Evolutionary conservation across 2,797 vertebrate genomes (phyloP).

Genomic region (Gymnocypris eckloni): DNA sequence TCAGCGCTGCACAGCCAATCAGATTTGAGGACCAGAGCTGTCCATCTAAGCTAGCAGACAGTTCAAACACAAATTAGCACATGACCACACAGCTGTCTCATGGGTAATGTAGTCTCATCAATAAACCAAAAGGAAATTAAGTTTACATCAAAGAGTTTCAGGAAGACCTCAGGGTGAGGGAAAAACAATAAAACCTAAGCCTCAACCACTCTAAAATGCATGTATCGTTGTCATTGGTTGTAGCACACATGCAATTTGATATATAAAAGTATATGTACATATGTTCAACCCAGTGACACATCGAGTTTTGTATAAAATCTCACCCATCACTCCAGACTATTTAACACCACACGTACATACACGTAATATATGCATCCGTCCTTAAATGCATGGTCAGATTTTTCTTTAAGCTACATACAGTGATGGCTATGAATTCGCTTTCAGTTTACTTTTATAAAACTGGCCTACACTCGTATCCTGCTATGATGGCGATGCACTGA

Average conservation of each 20-base stretch:
- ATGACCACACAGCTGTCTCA: background rate
- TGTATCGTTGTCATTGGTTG: conserved; percentile 73
- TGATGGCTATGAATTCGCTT: conserved; percentile 12
- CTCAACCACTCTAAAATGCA: conserved; percentile 72
- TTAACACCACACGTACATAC: conserved; percentile 38
- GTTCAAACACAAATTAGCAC: conserved; percentile 9
- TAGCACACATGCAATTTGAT: conserved; percentile 78
- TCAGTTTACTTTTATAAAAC: background rate
- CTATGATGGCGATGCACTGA: conserved; percentile 33
- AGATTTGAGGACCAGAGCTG: background rate
- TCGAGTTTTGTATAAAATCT: conserved; percentile 35
- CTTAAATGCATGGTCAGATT: conserved; percentile 17
- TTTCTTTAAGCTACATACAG: conserved; percentile 36
- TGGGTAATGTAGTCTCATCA: conserved; percentile 27
- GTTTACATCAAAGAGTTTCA: conserved; percentile 34
- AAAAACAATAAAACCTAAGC: conserved; percentile 30
- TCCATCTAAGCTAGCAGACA: conserved; percentile 6
- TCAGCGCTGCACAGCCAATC: background rate
- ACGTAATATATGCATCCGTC: background rate
- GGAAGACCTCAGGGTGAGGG: conserved; percentile 53
- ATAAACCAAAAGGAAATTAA: conserved; percentile 31
- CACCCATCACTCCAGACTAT: conserved; percentile 29
- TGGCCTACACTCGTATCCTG: conserved; percentile 4
- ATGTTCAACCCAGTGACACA: conserved; percentile 56
- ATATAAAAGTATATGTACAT: conserved; percentile 75